phyloP scores from a whole-genome alignment of 2,888 invertebrate genomes.

The Sclerodermus sp. region DNA sequence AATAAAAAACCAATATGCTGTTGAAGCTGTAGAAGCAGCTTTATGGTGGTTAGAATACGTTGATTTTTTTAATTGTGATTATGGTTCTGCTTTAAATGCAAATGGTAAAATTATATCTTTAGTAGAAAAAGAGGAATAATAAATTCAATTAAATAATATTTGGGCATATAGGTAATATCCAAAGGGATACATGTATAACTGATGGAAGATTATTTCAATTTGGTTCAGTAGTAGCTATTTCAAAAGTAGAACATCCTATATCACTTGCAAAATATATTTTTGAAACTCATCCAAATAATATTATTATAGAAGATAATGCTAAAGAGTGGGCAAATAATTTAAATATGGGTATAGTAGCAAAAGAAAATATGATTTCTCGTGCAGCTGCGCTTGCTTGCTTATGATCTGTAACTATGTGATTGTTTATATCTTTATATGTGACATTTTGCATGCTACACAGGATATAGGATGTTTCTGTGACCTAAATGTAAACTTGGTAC shows the following conservation, averaged over 20 bases:
- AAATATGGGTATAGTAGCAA: conserved; percentile 26
- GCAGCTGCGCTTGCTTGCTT: conserved; percentile 22
- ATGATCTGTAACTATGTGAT: no score
- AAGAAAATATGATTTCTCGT: conserved; percentile 36
- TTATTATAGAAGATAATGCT: conserved; percentile 63
- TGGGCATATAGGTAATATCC: conserved; percentile 60
- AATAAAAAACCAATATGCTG: conserved; percentile 48
- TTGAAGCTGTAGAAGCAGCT: conserved; percentile 64
- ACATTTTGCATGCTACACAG: no score
- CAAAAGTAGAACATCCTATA: conserved; percentile 63
- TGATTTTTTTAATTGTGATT: conserved; percentile 60
- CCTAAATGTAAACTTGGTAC: no score
- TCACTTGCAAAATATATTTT: conserved; percentile 63
- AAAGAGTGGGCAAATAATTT: conserved; percentile 57
- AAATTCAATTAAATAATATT: no score
- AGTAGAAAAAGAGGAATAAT: background rate
- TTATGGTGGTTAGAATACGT: conserved; percentile 62
- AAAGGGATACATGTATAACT: conserved; percentile 68
- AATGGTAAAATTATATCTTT: no score
- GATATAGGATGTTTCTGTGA: no score
- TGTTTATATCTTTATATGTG: no score
- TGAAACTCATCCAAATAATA: conserved; percentile 61
- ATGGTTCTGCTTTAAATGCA: conserved; percentile 39
- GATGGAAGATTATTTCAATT: conserved; percentile 61
- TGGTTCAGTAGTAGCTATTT: conserved; percentile 63